Conservation (phyloP, 1,140 invertebrate species). For the Chlorops oryzae region DNA sequence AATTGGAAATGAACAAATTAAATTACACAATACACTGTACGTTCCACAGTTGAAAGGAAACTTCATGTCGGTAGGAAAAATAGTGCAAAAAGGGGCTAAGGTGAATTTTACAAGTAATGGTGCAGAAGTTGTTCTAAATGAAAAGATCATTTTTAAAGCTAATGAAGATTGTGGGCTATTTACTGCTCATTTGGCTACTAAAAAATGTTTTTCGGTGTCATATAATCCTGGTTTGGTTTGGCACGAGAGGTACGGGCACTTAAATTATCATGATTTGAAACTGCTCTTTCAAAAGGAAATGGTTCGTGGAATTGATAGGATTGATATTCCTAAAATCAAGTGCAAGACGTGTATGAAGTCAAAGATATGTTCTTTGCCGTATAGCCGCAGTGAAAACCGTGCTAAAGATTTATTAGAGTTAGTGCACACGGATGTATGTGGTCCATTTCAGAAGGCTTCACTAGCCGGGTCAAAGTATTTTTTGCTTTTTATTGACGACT, state of each 20-base stretch:
- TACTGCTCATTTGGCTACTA: not conserved
- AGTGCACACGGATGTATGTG: constrained; percentile 46
- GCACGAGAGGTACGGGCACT: constrained; percentile 28
- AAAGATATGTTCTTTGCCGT: constrained; percentile 24
- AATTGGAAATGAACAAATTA: constrained; percentile 10
- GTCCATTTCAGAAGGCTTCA: constrained; percentile 43
- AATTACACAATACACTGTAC: constrained; percentile 20
- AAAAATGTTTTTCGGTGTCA: not conserved
- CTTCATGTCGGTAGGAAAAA: constrained; percentile 26
- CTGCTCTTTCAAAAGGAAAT: constrained; percentile 23
- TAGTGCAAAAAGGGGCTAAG: constrained; percentile 13
- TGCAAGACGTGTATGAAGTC: constrained; percentile 24
- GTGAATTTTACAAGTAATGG: not conserved
- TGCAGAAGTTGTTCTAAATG: not conserved
- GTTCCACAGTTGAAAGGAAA: constrained; percentile 25
- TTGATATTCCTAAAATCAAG: constrained; percentile 13
- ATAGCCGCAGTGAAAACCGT: constrained; percentile 15
- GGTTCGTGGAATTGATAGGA: constrained; percentile 13
- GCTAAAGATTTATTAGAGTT: constrained; percentile 31
- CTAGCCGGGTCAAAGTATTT: constrained; percentile 41
- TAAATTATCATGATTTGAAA: constrained; percentile 25
- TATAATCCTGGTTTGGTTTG: constrained; percentile 13
- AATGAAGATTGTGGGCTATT: not conserved
- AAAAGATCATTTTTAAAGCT: not conserved
- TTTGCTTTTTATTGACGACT: constrained; percentile 48